These are phyloP conservation scores for Zygothrica quintamaculata DNA, from an alignment of 2,888 invertebrate species.

Conservation along the genomic window DNA sequence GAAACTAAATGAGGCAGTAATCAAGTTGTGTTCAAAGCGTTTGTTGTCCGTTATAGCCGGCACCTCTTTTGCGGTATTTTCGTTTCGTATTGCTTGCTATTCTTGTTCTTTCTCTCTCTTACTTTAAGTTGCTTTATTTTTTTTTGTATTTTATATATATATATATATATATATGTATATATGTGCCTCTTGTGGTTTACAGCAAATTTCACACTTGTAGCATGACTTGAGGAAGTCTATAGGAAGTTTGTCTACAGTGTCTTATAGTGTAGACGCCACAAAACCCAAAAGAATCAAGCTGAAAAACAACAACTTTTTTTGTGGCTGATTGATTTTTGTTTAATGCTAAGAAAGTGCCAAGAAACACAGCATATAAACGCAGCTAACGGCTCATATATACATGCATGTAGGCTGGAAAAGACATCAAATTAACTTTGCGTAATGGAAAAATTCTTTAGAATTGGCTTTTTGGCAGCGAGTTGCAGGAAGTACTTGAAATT, in stretches of 20 bases:
- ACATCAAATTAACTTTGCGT: constrained; percentile 50
- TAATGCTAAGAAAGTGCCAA: constrained; percentile 24
- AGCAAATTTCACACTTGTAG: constrained; percentile 77
- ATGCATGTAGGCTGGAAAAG: constrained; percentile 53
- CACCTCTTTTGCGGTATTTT: constrained; percentile 77
- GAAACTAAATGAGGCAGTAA: constrained; percentile 81
- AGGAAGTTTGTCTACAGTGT: constrained; percentile 52
- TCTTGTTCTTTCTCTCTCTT: too few relatives aligned
- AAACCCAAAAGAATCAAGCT: constrained; percentile 13
- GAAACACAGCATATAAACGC: too few relatives aligned
- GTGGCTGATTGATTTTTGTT: constrained; percentile 72
- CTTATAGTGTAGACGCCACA: constrained; percentile 70
- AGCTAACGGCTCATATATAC: too few relatives aligned
- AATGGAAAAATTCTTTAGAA: constrained; percentile 27
- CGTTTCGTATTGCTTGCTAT: too few relatives aligned
- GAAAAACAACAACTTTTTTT: constrained; percentile 1
- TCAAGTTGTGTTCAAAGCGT: constrained; percentile 79
- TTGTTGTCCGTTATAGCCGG: constrained; percentile 63
- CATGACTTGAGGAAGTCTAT: constrained; percentile 45
- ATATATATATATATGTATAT: too few relatives aligned
- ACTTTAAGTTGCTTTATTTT: constrained; percentile 27
- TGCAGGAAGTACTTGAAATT: not conserved
- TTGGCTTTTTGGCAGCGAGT: not conserved
- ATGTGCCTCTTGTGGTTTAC: constrained; percentile 76
- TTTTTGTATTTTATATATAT: constrained; percentile 40